Conservation (phyloP, 2,113 vertebrate genomes). For the Entomyzon cyanotis region DNA sequence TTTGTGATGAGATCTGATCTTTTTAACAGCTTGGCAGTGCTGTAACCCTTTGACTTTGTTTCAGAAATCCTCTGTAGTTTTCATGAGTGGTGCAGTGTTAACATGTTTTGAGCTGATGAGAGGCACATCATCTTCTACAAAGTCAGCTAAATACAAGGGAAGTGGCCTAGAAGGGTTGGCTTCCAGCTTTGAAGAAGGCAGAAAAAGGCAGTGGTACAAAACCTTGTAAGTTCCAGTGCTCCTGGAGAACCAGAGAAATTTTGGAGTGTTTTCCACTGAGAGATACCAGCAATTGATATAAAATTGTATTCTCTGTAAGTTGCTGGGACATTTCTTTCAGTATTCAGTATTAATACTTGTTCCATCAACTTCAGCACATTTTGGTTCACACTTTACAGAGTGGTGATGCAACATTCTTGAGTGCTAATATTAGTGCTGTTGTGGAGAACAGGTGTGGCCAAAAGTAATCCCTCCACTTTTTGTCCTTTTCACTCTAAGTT, state of each 20-base stretch:
- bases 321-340: neutral
- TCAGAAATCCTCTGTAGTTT: neutral
- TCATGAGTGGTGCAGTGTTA: neutral
- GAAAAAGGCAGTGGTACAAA: neutral
- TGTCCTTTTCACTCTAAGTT: neutral
- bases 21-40: neutral
- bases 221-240: neutral
- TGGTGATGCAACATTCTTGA: neutral
- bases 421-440: neutral
- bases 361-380: neutral
- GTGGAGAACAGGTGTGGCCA: neutral
- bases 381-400: neutral
- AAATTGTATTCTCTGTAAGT: neutral
- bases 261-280: neutral
- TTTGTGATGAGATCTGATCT: neutral
- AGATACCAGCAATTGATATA: neutral
- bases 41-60: neutral
- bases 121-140: neutral
- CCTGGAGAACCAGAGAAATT: neutral
- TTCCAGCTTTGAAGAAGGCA: neutral
- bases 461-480: neutral
- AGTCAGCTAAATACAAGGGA: neutral
- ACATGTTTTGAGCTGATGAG: accelerated
- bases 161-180: neutral
- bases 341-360: neutral